Conservation (phyloP, 2,888 invertebrate species). For the Malacosoma neustria region DNA sequence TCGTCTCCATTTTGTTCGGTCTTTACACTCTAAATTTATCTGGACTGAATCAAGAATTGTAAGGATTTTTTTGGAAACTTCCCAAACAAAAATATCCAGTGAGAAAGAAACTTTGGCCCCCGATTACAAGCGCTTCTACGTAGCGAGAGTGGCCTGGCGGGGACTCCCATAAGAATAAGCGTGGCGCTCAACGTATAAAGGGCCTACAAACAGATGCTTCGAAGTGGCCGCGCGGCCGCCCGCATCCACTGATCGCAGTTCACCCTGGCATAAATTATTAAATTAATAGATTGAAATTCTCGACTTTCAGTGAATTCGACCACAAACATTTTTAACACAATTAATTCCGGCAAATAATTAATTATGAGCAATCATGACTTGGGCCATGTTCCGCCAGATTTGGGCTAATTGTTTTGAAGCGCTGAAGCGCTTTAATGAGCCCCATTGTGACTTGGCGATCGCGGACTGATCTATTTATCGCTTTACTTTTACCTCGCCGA, state of each 20-base stretch:
- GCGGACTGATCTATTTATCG: not conserved
- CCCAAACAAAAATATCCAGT: too few species aligned
- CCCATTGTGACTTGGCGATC: not conserved
- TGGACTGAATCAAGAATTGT: too few species aligned
- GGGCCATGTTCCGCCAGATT: not conserved
- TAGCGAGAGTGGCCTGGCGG: too few species aligned
- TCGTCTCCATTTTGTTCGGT: too few species aligned
- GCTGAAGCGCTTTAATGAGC: not conserved
- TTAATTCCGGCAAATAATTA: not conserved
- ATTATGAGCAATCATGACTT: not conserved
- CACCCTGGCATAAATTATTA: not conserved
- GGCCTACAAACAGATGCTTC: too few species aligned
- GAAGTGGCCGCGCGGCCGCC: too few species aligned
- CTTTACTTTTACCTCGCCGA: not conserved
- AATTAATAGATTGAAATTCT: not conserved
- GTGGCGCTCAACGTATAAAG: too few species aligned
- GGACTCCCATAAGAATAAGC: too few species aligned
- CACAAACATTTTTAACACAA: not conserved
- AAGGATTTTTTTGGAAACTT: too few species aligned
- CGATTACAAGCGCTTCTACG: too few species aligned
- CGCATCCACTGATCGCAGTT: not conserved
- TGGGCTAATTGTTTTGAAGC: not conserved
- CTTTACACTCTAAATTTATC: too few species aligned
- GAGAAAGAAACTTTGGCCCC: too few species aligned
- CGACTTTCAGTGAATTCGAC: not conserved